These are phyloP conservation scores for Pangasius krempfi DNA, from an alignment of 2,797 vertebrate genomes.

Conservation along the genomic window DNA sequence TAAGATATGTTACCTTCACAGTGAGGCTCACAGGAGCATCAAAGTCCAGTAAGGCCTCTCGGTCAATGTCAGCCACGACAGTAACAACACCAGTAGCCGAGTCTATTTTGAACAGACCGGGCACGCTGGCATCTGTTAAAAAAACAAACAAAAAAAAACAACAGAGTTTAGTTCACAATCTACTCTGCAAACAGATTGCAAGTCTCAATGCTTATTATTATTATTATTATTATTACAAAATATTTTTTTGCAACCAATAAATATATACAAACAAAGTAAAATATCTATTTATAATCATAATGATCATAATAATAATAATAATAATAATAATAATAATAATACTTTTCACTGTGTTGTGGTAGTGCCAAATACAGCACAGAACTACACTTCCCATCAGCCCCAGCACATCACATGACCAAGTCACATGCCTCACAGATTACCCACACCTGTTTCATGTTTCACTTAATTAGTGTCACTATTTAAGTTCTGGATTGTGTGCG, in stretches of 20 bases:
- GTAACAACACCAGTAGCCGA: conserved; percentile 68
- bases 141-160: background rate
- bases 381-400: background rate
- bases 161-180: background rate
- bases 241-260: too few relatives aligned
- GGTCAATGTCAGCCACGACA: conserved; percentile 75
- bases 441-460: background rate
- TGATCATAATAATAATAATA: too few relatives aligned
- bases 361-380: too few relatives aligned
- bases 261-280: too few relatives aligned
- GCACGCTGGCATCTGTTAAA: conserved; percentile 58
- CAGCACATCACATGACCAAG: too few relatives aligned
- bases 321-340: too few relatives aligned
- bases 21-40: conserved; percentile 72
- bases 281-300: too few relatives aligned
- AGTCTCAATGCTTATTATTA: background rate
- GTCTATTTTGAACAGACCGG: conserved; percentile 74
- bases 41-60: conserved; percentile 75
- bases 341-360: too few relatives aligned
- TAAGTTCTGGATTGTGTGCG: background rate
- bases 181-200: background rate
- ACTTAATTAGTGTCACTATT: background rate
- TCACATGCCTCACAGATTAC: too few relatives aligned
- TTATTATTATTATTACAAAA: too few relatives aligned
- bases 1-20: conserved; percentile 76